Evolutionary conservation across 2,888 invertebrate species (phyloP).

Genomic region (Pandemis heparana): DNA sequence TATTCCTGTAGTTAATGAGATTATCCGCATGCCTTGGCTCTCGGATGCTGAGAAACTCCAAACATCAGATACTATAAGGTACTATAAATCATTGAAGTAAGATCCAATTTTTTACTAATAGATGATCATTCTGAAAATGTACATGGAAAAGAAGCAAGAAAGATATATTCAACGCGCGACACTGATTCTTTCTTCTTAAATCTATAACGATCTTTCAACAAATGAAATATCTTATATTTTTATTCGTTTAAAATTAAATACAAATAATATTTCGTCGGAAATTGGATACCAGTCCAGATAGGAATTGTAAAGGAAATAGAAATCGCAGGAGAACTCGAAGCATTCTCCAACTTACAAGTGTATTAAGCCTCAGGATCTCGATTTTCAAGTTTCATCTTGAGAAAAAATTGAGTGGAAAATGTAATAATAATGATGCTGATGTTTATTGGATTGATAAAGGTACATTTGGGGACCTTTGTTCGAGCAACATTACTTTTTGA

Average conservation of each 20-base stretch:
- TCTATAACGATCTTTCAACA: no score
- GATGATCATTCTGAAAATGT: not conserved
- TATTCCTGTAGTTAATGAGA: constrained; percentile 15
- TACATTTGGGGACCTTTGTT: not conserved
- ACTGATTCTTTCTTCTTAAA: no score
- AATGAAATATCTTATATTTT: not conserved
- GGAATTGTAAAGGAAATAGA: constrained; percentile 65
- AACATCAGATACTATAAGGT: constrained; percentile 10
- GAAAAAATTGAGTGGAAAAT: constrained; percentile 13
- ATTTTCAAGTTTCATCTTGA: constrained; percentile 24
- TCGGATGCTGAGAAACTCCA: constrained; percentile 23
- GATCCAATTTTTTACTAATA: not conserved
- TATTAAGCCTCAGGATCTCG: constrained; percentile 33
- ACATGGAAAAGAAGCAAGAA: not conserved
- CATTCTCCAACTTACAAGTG: constrained; percentile 48
- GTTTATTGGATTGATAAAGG: not conserved
- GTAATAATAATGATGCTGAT: constrained; percentile 15
- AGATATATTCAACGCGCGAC: not conserved
- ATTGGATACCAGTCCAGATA: constrained; percentile 64
- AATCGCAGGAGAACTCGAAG: constrained; percentile 53
- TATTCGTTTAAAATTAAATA: constrained; percentile 55
- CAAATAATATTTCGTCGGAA: constrained; percentile 63
- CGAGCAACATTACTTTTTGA: not conserved
- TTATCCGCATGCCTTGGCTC: constrained; percentile 23
- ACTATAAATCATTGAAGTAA: not conserved